A percentile compares a stretch with the other conserved stretches of the same genome.
phyloP scores from a whole-genome alignment of 2,113 vertebrate species.

The Pantherophis guttatus region DNA sequence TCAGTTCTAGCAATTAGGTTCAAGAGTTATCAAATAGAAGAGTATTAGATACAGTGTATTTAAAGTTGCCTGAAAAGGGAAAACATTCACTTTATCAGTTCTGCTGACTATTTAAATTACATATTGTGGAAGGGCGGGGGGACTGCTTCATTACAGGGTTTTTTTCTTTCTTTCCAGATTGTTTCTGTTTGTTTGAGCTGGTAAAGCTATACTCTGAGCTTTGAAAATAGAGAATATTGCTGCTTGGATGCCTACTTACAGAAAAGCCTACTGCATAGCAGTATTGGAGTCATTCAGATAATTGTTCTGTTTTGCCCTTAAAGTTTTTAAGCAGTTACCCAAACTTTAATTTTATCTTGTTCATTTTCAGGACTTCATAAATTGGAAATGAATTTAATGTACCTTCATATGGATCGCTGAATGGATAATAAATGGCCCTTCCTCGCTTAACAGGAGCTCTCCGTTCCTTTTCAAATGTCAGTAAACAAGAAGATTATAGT shows the following conservation, averaged over 20 bases:
- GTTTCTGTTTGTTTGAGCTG: neutral
- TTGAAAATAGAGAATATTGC: neutral
- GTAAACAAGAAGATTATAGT: constrained; percentile 84
- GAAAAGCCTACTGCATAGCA: neutral
- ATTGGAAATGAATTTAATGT: constrained; percentile 59
- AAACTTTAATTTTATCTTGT: constrained; percentile 47
- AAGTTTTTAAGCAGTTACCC: constrained; percentile 38
- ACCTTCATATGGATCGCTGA: constrained; percentile 69
- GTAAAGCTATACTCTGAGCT: constrained; percentile 1
- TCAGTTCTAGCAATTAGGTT: neutral
- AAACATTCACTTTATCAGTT: neutral
- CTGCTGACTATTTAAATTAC: neutral
- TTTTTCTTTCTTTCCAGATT: neutral
- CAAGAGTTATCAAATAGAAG: neutral
- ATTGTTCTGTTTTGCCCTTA: neutral
- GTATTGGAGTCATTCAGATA: neutral
- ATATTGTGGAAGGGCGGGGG: neutral
- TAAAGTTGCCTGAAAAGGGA: neutral
- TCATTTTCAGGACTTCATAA: constrained; percentile 57
- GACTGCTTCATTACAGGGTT: neutral
- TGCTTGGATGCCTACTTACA: neutral
- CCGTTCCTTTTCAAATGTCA: constrained; percentile 94
- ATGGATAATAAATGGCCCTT: constrained; percentile 82
- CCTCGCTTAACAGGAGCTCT: constrained; percentile 92
- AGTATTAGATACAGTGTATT: neutral